Percentiles rank a stretch among this genome's conserved stretches.
Evolutionary conservation across 2,888 invertebrate species (phyloP).

Genomic region (Antheraea yamamai): DNA sequence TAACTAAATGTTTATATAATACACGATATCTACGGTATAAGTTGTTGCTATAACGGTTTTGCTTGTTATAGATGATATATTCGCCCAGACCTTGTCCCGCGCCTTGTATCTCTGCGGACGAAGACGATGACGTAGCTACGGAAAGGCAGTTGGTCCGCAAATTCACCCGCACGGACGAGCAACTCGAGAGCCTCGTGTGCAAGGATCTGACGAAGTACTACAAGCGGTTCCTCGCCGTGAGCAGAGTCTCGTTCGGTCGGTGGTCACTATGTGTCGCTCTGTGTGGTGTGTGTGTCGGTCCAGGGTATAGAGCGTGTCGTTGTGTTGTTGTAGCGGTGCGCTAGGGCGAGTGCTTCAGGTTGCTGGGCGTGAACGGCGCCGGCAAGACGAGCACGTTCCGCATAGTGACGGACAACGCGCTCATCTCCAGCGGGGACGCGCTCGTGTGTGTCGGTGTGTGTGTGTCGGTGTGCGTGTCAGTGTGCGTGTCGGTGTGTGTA

Average conservation of each 20-base stretch:
- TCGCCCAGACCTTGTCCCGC: not conserved
- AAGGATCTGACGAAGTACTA: slow-evolving; percentile 90
- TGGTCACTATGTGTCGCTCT: not conserved
- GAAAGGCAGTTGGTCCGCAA: slow-evolving; percentile 77
- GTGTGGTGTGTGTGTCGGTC: too few relatives aligned
- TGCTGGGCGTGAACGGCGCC: too few relatives aligned
- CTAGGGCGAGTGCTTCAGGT: too few relatives aligned
- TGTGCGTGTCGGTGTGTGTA: too few relatives aligned
- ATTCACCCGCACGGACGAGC: slow-evolving; percentile 57
- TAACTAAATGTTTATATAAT: not conserved
- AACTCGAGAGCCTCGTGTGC: slow-evolving; percentile 81
- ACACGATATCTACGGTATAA: not conserved
- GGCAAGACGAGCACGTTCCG: too few relatives aligned
- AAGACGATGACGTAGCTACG: slow-evolving; percentile 82
- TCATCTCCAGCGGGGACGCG: too few relatives aligned
- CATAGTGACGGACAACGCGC: too few relatives aligned
- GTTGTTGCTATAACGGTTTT: not conserved
- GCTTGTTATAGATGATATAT: slow-evolving; percentile 1
- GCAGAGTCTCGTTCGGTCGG: slow-evolving; percentile 84
- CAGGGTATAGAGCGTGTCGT: too few relatives aligned
- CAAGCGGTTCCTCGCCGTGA: slow-evolving; percentile 87
- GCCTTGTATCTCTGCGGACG: slow-evolving; percentile 30
- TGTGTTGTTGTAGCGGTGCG: too few relatives aligned
- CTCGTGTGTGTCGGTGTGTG: too few relatives aligned
- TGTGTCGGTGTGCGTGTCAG: too few relatives aligned